Percentiles rank a stretch among this genome's conserved stretches.
Conservation (phyloP, 2,888 invertebrate genomes). For the Scaptomyza cyrtandrae region DNA sequence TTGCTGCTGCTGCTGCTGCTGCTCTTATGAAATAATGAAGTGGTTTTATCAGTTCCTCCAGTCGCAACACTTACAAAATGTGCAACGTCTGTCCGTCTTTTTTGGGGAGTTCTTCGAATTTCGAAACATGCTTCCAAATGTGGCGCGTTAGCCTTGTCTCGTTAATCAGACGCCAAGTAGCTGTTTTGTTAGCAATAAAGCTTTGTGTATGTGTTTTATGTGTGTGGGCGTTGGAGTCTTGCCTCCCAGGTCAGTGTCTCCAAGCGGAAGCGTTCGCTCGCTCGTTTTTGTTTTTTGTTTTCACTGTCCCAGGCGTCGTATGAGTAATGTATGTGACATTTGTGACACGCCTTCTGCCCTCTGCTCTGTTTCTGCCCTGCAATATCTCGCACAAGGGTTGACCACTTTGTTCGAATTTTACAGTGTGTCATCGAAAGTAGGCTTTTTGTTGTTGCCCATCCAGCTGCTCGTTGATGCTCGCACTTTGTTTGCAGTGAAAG, state of each 20-base stretch:
- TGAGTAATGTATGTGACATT: slow-evolving; percentile 68
- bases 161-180: slow-evolving; percentile 53
- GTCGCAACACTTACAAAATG: slow-evolving; percentile 38
- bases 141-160: slow-evolving; percentile 59
- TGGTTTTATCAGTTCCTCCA: slow-evolving; percentile 39
- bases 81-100: slow-evolving; percentile 16
- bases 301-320: slow-evolving; percentile 55
- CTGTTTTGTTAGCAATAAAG: slow-evolving; percentile 31
- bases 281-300: slow-evolving; percentile 28
- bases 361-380: not conserved
- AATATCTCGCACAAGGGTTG: slow-evolving; percentile 52
- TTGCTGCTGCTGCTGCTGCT: slow-evolving; percentile 15
- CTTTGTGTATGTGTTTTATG: slow-evolving; percentile 9
- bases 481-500: slow-evolving; percentile 64
- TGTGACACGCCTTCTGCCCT: slow-evolving; percentile 25
- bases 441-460: slow-evolving; percentile 6
- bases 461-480: slow-evolving; percentile 24
- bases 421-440: slow-evolving; percentile 57
- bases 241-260: slow-evolving; percentile 23
- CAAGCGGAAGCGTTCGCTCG: slow-evolving; percentile 51
- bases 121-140: slow-evolving; percentile 58
- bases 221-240: slow-evolving; percentile 35
- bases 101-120: slow-evolving; percentile 49
- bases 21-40: slow-evolving; percentile 33
- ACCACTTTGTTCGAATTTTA: slow-evolving; percentile 59